phyloP scores from a whole-genome alignment of 2,113 vertebrate species.

The Rissa tridactyla region DNA sequence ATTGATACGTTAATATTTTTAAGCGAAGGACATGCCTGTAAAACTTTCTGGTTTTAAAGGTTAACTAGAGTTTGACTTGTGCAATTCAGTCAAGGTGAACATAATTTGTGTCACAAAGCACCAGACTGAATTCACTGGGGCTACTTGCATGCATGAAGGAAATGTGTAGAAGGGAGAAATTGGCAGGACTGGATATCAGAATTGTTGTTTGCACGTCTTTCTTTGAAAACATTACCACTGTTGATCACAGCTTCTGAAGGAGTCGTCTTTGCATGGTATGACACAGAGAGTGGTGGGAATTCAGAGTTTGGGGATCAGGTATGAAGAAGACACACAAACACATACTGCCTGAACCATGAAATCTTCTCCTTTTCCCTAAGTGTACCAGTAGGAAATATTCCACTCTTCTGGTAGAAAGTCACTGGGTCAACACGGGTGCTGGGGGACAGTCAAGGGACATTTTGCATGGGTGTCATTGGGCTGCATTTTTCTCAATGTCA shows the following conservation, averaged over 20 bases:
- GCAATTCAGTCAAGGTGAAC: neutral
- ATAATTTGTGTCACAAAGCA: neutral
- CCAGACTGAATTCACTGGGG: neutral
- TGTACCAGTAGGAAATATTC: neutral
- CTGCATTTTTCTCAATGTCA: fast-evolving
- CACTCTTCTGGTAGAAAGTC: neutral
- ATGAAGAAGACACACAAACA: neutral
- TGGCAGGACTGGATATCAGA: neutral
- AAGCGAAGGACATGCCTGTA: neutral
- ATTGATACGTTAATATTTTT: neutral
- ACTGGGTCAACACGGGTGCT: neutral
- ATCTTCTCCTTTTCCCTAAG: neutral
- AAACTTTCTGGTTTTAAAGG: neutral
- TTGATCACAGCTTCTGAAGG: neutral
- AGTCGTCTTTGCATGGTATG: neutral
- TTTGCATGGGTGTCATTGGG: fast-evolving
- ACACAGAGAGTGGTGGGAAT: neutral
- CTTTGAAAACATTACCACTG: neutral
- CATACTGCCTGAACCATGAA: neutral
- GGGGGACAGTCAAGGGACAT: neutral
- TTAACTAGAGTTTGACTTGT: neutral
- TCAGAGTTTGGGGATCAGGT: neutral
- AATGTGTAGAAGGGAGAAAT: neutral
- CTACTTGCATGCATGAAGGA: neutral
- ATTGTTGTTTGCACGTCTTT: neutral